These are phyloP conservation scores for Epirrhoe alternata DNA, from an alignment of 2,888 invertebrate genomes.

Conservation along the genomic window DNA sequence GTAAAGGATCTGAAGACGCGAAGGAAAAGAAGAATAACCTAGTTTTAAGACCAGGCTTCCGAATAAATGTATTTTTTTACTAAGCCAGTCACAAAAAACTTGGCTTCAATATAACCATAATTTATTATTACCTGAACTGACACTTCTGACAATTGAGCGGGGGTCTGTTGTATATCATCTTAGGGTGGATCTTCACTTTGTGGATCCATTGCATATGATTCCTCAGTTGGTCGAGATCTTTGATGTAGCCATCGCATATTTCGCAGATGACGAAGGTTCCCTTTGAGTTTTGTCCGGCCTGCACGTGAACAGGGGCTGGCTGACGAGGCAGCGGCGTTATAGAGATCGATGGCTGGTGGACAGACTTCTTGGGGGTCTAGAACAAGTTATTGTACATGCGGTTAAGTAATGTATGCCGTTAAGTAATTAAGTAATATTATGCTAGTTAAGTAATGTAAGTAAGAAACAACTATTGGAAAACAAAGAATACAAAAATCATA, in stretches of 20 bases:
- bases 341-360: constrained; percentile 93
- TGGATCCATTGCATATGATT: constrained; percentile 99
- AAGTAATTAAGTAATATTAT: no score
- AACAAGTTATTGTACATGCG: no score
- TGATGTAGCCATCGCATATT: constrained; percentile 98
- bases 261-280: constrained; percentile 97
- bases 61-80: no score
- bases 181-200: constrained; percentile 97
- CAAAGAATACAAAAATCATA: no score
- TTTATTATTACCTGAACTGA: constrained; percentile 87
- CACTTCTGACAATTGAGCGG: constrained; percentile 98
- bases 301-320: constrained; percentile 61
- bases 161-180: constrained; percentile 97
- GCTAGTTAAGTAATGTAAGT: no score
- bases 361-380: constrained; percentile 62
- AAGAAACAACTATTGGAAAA: no score
- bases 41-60: neutral
- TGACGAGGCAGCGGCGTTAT: constrained; percentile 93
- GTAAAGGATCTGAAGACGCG: no score
- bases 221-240: constrained; percentile 96
- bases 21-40: neutral
- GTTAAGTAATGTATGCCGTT: no score
- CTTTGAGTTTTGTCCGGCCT: constrained; percentile 77
- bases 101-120: constrained; percentile 1
- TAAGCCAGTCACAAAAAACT: neutral